Percentiles rank a stretch among this genome's conserved stretches.
These are phyloP conservation scores for Onchidella celtica DNA, from an alignment of 2,888 invertebrate genomes.

Conservation along the genomic window DNA sequence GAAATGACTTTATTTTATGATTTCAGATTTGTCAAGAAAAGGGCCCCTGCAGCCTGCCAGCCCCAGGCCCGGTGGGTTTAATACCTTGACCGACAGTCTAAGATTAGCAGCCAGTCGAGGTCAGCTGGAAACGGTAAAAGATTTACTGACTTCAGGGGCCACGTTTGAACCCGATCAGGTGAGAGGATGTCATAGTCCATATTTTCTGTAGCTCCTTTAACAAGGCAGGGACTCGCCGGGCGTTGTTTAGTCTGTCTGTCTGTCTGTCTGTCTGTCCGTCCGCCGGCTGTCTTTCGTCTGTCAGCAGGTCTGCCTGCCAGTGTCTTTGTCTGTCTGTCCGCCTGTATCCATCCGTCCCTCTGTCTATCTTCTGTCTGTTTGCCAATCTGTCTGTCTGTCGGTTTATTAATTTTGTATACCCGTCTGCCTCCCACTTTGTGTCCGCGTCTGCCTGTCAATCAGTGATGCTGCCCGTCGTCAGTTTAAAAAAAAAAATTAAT, in stretches of 20 bases:
- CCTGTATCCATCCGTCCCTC: no score
- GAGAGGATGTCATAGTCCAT: conserved; percentile 51
- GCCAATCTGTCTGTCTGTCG: background rate
- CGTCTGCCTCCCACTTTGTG: background rate
- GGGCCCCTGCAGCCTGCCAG: background rate
- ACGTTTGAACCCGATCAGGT: conserved; percentile 77
- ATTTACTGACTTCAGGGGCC: conserved; percentile 77
- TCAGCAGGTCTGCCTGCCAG: background rate
- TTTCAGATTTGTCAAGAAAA: conserved; percentile 16
- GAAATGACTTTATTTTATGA: no score
- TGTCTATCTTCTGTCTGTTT: no score
- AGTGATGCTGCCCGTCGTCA: no score
- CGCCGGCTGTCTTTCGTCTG: background rate
- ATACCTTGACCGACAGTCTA: conserved; percentile 73
- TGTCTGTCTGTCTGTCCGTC: no score
- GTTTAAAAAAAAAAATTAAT: no score
- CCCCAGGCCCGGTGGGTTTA: conserved; percentile 4
- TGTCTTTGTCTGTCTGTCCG: no score
- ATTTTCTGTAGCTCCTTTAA: no score
- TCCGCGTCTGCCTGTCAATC: conserved; percentile 14
- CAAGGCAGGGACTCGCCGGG: no score
- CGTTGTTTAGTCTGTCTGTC: background rate
- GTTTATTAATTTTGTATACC: background rate
- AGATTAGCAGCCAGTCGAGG: conserved; percentile 79
- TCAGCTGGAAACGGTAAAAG: conserved; percentile 73